Evolutionary conservation across 2,888 invertebrate species (phyloP).

Genomic region (Carpatolechia fugitivella): DNA sequence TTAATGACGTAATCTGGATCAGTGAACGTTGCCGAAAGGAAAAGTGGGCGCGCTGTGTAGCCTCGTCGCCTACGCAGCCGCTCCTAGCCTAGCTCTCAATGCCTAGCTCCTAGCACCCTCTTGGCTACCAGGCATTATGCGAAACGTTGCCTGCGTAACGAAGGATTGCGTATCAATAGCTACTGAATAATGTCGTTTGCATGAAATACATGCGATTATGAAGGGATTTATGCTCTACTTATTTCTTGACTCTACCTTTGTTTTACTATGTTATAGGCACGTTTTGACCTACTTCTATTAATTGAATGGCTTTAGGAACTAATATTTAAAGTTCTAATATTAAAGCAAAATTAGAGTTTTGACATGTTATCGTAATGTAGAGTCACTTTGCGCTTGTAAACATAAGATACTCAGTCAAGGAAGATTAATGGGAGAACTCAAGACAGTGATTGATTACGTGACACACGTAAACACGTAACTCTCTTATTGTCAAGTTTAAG

Average conservation of each 20-base stretch:
- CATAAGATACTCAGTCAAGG: not conserved
- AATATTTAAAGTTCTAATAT: too few relatives aligned
- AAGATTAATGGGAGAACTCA: slow-evolving; percentile 1
- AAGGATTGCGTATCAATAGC: too few relatives aligned
- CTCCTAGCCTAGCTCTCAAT: slow-evolving; percentile 26
- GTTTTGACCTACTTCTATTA: too few relatives aligned
- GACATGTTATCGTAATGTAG: not conserved
- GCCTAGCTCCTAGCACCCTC: slow-evolving; percentile 25
- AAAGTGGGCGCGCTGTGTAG: slow-evolving; percentile 72
- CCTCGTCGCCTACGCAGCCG: slow-evolving; percentile 68
- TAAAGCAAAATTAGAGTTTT: too few relatives aligned
- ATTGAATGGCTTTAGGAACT: too few relatives aligned
- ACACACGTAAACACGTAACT: not conserved
- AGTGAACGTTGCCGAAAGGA: slow-evolving; percentile 72
- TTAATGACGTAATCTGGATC: slow-evolving; percentile 72
- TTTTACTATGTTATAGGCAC: too few relatives aligned
- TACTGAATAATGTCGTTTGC: too few relatives aligned
- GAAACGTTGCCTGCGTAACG: too few relatives aligned
- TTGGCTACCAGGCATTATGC: too few relatives aligned
- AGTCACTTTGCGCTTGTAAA: not conserved
- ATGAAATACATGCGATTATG: too few relatives aligned
- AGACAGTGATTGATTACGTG: slow-evolving; percentile 6
- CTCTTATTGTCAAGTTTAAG: not conserved
- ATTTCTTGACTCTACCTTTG: too few relatives aligned
- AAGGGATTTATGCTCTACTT: too few relatives aligned